Percentiles rank a stretch among this genome's conserved stretches.
These are phyloP conservation scores for Galendromus occidentalis DNA, from an alignment of 1,140 invertebrate species.

Conservation along the genomic window DNA sequence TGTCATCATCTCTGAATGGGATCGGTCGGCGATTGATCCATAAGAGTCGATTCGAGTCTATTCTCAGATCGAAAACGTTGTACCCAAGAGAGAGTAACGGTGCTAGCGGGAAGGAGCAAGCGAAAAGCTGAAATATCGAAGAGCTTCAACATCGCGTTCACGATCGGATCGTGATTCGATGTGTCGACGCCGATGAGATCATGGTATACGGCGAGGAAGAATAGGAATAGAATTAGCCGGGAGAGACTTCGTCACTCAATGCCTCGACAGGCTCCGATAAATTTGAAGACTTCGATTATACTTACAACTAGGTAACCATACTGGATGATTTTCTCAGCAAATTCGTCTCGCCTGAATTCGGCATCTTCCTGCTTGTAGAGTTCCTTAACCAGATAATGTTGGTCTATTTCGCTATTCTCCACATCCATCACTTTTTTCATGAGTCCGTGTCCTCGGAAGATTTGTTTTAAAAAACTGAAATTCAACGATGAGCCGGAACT, in stretches of 20 bases:
- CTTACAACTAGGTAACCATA: constrained; percentile 32
- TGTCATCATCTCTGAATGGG: constrained; percentile 28
- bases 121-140: constrained; percentile 32
- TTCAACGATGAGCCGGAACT: too few species aligned
- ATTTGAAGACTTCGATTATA: too few species aligned
- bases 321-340: constrained; percentile 31
- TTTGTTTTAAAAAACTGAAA: constrained; percentile 21
- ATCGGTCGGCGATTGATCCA: constrained; percentile 30
- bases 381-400: constrained; percentile 23
- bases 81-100: constrained; percentile 29
- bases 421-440: constrained; percentile 20
- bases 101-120: constrained; percentile 30
- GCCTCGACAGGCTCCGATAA: too few species aligned
- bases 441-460: constrained; percentile 20
- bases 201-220: background rate
- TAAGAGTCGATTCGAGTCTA: constrained; percentile 29
- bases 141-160: too few species aligned
- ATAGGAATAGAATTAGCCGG: too few species aligned
- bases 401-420: constrained; percentile 12
- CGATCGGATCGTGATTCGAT: too few species aligned
- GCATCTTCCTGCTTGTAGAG: constrained; percentile 25
- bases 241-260: too few species aligned
- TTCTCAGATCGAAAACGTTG: constrained; percentile 26
- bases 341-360: constrained; percentile 30
- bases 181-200: too few species aligned